Percentiles rank a stretch among this genome's conserved stretches.
Conservation (phyloP, 2,888 invertebrate genomes). For the Agonopterix arenella region DNA sequence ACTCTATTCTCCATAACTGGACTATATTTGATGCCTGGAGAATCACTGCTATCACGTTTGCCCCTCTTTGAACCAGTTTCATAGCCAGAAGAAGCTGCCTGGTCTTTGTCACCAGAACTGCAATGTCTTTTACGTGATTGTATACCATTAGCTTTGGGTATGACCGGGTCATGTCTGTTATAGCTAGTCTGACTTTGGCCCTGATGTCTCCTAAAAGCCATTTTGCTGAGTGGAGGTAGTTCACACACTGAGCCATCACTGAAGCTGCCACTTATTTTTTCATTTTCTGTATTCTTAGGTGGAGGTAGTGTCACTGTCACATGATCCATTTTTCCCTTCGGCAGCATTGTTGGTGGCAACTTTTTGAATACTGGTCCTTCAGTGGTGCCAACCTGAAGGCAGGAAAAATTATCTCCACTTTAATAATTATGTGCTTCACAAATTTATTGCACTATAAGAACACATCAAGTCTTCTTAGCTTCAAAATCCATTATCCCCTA, state of each 20-base stretch:
- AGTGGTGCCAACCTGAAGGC: slow-evolving; percentile 77
- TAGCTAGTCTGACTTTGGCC: slow-evolving; percentile 30
- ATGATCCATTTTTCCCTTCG: slow-evolving; percentile 51
- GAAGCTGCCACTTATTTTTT: slow-evolving; percentile 48
- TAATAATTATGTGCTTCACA: slow-evolving; percentile 72
- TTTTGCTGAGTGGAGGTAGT: slow-evolving; percentile 38
- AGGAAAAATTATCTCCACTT: slow-evolving; percentile 77
- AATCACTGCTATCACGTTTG: slow-evolving; percentile 33
- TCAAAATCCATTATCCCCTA: slow-evolving; percentile 63
- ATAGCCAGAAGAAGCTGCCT: slow-evolving; percentile 51
- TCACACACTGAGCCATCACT: slow-evolving; percentile 65
- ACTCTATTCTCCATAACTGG: slow-evolving; percentile 69
- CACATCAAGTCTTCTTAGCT: slow-evolving; percentile 69
- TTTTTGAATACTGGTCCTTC: slow-evolving; percentile 71
- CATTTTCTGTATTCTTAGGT: slow-evolving; percentile 35
- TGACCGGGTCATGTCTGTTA: slow-evolving; percentile 31
- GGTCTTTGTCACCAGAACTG: slow-evolving; percentile 52
- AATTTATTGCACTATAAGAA: slow-evolving; percentile 27
- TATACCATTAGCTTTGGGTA: slow-evolving; percentile 31
- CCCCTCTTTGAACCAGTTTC: slow-evolving; percentile 50
- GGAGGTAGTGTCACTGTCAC: slow-evolving; percentile 46
- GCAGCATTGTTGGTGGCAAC: slow-evolving; percentile 67
- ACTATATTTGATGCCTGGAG: slow-evolving; percentile 34
- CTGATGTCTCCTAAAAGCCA: slow-evolving; percentile 42
- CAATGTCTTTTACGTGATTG: slow-evolving; percentile 42